phyloP scores from a whole-genome alignment of 2,888 invertebrate species.

The Drosophila incognita region DNA sequence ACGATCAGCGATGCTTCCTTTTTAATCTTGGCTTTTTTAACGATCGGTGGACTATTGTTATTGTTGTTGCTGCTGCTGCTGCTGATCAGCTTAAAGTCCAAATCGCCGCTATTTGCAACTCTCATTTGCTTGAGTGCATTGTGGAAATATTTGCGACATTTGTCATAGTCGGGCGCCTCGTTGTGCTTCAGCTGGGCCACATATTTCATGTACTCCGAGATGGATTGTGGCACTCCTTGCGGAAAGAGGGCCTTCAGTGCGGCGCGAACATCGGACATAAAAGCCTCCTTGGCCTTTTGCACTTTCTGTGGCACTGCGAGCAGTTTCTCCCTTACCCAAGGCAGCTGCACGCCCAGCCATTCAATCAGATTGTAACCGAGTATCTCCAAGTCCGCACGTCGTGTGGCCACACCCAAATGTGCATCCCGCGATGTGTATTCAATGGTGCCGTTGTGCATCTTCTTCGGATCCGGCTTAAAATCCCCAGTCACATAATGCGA shows the following conservation, averaged over 20 bases:
- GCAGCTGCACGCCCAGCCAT: constrained; percentile 93
- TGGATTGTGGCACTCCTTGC: constrained; percentile 85
- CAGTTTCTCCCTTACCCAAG: constrained; percentile 90
- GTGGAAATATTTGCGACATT: constrained; percentile 88
- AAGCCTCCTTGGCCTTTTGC: constrained; percentile 89
- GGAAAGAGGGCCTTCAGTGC: constrained; percentile 79
- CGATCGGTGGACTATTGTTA: constrained; percentile 50
- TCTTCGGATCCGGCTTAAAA: constrained; percentile 94
- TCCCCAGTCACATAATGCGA: constrained; percentile 90
- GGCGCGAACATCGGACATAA: constrained; percentile 86
- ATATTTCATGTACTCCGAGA: constrained; percentile 89
- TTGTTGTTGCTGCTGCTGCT: constrained; percentile 37
- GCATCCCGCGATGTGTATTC: constrained; percentile 98
- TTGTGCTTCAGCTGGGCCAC: constrained; percentile 89
- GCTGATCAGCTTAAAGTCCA: constrained; percentile 84
- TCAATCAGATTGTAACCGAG: constrained; percentile 96
- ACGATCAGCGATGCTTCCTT: constrained; percentile 18
- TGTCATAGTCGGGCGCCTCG: constrained; percentile 90
- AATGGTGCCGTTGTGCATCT: constrained; percentile 98
- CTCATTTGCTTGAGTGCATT: constrained; percentile 88
- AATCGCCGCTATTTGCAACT: constrained; percentile 86
- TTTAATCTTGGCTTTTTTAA: constrained; percentile 38
- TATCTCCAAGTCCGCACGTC: constrained; percentile 97
- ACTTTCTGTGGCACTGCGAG: constrained; percentile 88
- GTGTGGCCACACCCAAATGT: constrained; percentile 94